Percentiles rank a stretch among this genome's conserved stretches.
Evolutionary conservation across 2,888 invertebrate species (phyloP).

Genomic region (Augochlorella aurata): DNA sequence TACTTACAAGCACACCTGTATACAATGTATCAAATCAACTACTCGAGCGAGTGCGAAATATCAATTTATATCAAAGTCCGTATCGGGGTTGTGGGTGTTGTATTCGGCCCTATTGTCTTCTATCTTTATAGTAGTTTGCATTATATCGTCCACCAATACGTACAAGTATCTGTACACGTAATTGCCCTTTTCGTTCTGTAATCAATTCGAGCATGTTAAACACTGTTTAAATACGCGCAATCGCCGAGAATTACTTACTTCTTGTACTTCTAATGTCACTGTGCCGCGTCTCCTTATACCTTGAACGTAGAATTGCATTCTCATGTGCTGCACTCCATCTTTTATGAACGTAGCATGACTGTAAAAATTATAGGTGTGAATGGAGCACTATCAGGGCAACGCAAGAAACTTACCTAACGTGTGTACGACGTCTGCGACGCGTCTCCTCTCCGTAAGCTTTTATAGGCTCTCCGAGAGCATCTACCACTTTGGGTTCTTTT

Average conservation of each 20-base stretch:
- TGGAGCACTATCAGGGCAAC: not conserved
- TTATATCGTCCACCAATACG: slow-evolving; percentile 91
- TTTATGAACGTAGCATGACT: slow-evolving; percentile 89
- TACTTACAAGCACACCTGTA: not conserved
- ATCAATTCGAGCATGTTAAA: slow-evolving; percentile 70
- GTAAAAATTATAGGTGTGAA: slow-evolving; percentile 50
- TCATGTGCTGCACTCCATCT: slow-evolving; percentile 90
- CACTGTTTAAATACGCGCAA: not conserved
- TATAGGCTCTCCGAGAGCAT: slow-evolving; percentile 94
- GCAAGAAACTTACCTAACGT: slow-evolving; percentile 85
- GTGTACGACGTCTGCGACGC: slow-evolving; percentile 90
- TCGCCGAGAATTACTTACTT: slow-evolving; percentile 84
- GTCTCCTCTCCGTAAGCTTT: slow-evolving; percentile 95
- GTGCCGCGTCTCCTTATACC: slow-evolving; percentile 91
- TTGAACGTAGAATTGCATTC: slow-evolving; percentile 95
- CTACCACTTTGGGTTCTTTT: slow-evolving; percentile 89
- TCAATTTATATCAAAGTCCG: slow-evolving; percentile 24
- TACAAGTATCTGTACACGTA: slow-evolving; percentile 92
- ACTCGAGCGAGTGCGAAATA: not conserved
- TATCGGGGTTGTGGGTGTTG: not conserved
- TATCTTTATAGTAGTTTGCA: slow-evolving; percentile 88
- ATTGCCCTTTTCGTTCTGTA: slow-evolving; percentile 89
- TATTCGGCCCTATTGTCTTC: slow-evolving; percentile 87
- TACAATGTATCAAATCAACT: slow-evolving; percentile 20
- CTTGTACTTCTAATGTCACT: slow-evolving; percentile 92